Evolutionary conservation across 1,140 invertebrate species (phyloP), one percentile per base, ranked within the genome.

Genomic region (Zaprionus camerounensis): DNA sequence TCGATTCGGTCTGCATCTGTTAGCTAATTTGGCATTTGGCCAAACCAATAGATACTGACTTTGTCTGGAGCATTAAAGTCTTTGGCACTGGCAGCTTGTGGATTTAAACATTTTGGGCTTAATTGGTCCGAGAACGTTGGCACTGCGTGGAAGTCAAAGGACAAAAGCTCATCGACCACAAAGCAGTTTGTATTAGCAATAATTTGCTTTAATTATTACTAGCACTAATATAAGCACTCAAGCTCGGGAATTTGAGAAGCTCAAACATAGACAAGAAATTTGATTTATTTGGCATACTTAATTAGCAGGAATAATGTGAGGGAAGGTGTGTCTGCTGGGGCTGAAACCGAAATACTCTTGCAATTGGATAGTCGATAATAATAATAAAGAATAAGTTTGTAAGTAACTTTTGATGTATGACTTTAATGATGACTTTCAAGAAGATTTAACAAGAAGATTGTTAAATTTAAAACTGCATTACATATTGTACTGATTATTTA

Each of bases 11-110:
- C 20, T 24, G 46, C 20, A 51, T 12, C 20, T 51, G 12, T 51
- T 13, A 17, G 17, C 46, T 51, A 51, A 51, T 51, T 24, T 51
- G 46, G 46, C 46, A 51, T 12, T 51, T 51, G 46, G 46, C 46
- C 46, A 51, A 51, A 13, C 20, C 46, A 51, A 22, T 51, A 51
- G 20, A 1, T 3, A 13, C 17, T 24, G 17, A 13, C 46, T 22
- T 24, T 51, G 46, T 24, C 46, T 51, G 20, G 9, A 1, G 9
- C 20, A 5, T 22, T 5, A 24, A 51, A 11, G 20, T 24, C 20
- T 51, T 51, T 51, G 46, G 46, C 12, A 51, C 5, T 51, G 46
- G 20, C 46, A 51, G 46, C 20, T 13, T 51, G 46, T 51, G 20
- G 46, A 46, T 46, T 44, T 17, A 44, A 44, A 9, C n/a, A 44